Percentiles rank a stretch among this genome's conserved stretches.
phyloP scores from a whole-genome alignment of 2,888 invertebrate genomes.

The Rhynchonema sp. region DNA sequence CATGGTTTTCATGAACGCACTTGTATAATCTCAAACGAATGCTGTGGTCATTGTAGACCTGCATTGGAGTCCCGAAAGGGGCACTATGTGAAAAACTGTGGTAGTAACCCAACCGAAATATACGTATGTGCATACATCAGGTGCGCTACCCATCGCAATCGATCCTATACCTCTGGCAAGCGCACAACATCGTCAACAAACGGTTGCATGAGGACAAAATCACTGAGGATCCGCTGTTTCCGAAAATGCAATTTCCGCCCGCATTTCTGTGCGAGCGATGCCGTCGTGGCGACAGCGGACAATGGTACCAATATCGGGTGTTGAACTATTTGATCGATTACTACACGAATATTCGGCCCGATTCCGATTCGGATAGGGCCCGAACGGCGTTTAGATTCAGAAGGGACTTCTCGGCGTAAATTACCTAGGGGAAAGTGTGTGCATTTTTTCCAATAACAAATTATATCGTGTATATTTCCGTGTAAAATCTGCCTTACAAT shows the following conservation, averaged over 20 bases:
- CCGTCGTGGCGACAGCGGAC: not conserved
- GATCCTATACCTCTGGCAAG: constrained; percentile 45
- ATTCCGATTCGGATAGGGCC: too few species aligned
- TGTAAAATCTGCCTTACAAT: too few species aligned
- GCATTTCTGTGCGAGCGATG: constrained; percentile 39
- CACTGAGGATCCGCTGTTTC: constrained; percentile 72
- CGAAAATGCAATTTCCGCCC: constrained; percentile 71
- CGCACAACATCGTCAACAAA: constrained; percentile 74
- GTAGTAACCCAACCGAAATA: too few species aligned
- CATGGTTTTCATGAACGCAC: too few species aligned
- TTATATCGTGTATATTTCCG: too few species aligned
- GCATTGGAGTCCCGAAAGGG: too few species aligned
- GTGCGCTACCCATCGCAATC: constrained; percentile 19
- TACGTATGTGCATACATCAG: constrained; percentile 8
- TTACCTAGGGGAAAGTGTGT: too few species aligned
- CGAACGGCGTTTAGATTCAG: too few species aligned
- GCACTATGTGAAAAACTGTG: not conserved
- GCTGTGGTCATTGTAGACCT: too few species aligned
- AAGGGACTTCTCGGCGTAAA: too few species aligned
- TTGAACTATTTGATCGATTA: not conserved
- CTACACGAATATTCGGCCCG: not conserved
- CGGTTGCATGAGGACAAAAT: constrained; percentile 54
- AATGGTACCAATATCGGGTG: not conserved
- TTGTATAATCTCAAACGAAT: too few species aligned
- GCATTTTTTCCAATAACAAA: too few species aligned